phyloP scores from a whole-genome alignment of 2,797 vertebrate genomes.

The Phataginus tetradactyla region DNA sequence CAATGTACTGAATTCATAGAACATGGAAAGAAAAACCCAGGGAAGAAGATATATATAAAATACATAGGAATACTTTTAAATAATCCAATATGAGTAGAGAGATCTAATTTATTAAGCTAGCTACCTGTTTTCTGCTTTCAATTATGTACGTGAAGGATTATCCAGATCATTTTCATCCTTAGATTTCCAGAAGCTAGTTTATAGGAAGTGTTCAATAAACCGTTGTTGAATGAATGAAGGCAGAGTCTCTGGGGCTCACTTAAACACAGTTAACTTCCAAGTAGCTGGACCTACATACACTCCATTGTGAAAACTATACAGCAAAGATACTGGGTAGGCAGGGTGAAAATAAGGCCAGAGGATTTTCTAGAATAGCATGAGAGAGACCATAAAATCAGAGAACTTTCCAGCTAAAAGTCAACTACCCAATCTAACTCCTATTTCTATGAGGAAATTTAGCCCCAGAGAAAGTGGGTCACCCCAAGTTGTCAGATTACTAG shows the following conservation, averaged over 20 bases:
- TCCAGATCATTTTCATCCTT: not conserved
- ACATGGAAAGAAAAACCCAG: constrained; percentile 6
- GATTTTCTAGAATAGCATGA: not conserved
- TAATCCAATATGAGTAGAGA: not conserved
- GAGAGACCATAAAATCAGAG: not conserved
- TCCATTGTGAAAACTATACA: not conserved
- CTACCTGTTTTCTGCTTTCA: not conserved
- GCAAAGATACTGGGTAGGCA: not conserved
- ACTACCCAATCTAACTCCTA: not conserved
- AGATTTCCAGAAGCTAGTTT: not conserved
- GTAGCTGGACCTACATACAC: not conserved
- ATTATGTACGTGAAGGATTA: not conserved
- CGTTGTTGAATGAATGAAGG: not conserved
- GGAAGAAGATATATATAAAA: not conserved
- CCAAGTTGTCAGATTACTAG: not conserved
- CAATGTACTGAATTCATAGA: not conserved
- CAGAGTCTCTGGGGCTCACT: not conserved
- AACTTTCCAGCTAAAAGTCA: not conserved
- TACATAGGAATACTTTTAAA: not conserved
- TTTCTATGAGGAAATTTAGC: constrained; percentile 34
- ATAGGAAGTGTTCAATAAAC: not conserved
- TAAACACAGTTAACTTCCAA: not conserved
- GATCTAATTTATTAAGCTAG: not conserved
- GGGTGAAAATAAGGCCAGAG: not conserved
- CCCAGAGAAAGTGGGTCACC: not conserved